A percentile compares a stretch with the other conserved stretches of the same genome.
Evolutionary conservation across 1,140 invertebrate genomes (phyloP).

Genomic region (Pissodes strobi): DNA sequence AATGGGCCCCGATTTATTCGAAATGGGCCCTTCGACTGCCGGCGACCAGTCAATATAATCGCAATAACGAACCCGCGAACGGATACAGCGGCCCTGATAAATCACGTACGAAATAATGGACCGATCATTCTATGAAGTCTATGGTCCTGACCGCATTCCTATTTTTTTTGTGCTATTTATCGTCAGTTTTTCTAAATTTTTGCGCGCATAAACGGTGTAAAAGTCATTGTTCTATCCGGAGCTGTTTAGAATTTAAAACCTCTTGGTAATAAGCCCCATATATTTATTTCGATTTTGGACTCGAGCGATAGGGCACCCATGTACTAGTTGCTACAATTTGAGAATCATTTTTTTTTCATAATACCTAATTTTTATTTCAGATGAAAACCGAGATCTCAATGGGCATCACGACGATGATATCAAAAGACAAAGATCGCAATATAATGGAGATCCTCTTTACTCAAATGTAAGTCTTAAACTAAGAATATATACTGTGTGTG

Average conservation of each 20-base stretch:
- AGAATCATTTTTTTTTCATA: too few relatives aligned
- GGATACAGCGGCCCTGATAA: constrained; percentile 28
- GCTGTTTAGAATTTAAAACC: too few relatives aligned
- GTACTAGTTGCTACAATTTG: too few relatives aligned
- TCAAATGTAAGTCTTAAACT: constrained; percentile 77
- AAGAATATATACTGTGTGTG: too few relatives aligned
- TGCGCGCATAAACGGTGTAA: too few relatives aligned
- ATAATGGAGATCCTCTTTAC: constrained; percentile 88
- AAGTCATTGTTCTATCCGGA: too few relatives aligned
- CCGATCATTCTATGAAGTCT: constrained; percentile 12
- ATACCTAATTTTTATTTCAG: constrained; percentile 65
- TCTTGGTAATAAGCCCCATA: too few relatives aligned
- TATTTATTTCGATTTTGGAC: too few relatives aligned
- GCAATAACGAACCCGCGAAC: constrained; percentile 27
- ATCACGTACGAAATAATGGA: constrained; percentile 25
- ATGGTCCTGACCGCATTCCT: too few relatives aligned
- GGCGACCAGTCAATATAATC: constrained; percentile 28
- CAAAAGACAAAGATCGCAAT: constrained; percentile 82
- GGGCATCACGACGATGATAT: constrained; percentile 82
- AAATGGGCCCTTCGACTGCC: constrained; percentile 27
- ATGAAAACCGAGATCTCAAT: constrained; percentile 84
- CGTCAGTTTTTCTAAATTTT: too few relatives aligned
- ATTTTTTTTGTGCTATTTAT: too few relatives aligned
- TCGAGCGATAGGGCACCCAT: too few relatives aligned
- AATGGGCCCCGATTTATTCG: constrained; percentile 29